Conservation (phyloP, 2,797 vertebrate genomes). For the Phalloptychus januarius region DNA sequence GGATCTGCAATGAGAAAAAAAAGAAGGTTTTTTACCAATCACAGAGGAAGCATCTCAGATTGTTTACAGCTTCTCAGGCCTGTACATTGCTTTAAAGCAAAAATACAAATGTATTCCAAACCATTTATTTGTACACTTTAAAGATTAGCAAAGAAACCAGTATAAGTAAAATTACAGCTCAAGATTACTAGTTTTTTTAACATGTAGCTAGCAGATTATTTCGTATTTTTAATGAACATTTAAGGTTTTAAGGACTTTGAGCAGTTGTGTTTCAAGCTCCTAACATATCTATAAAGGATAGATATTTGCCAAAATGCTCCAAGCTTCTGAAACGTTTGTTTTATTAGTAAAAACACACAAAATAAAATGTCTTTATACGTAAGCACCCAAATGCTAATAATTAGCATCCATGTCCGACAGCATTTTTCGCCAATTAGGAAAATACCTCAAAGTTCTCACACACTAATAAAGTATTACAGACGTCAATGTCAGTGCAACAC, state of each 20-base stretch:
- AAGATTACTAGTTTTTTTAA: not conserved
- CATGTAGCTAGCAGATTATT: not conserved
- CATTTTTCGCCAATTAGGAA: not conserved
- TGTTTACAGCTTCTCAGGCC: not conserved
- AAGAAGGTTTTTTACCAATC: too few relatives aligned
- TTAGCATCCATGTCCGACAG: not conserved
- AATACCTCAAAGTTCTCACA: not conserved
- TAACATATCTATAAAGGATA: not conserved
- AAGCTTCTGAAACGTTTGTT: not conserved
- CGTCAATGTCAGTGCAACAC: not conserved
- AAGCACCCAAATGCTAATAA: not conserved
- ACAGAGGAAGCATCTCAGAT: not conserved
- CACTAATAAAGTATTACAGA: not conserved
- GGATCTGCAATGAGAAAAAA: slow-evolving; percentile 81
- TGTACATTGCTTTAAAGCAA: not conserved
- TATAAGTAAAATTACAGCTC: not conserved
- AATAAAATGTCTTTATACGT: not conserved
- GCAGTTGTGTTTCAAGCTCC: not conserved
- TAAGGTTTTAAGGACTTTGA: not conserved
- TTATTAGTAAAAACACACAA: not conserved
- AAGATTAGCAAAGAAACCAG: not conserved
- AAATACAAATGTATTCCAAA: not conserved
- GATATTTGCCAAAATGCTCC: not conserved
- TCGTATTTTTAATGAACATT: not conserved
- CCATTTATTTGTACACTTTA: not conserved